Evolutionary conservation across 2,888 invertebrate genomes (phyloP).

Genomic region (Mythimna vitellina): DNA sequence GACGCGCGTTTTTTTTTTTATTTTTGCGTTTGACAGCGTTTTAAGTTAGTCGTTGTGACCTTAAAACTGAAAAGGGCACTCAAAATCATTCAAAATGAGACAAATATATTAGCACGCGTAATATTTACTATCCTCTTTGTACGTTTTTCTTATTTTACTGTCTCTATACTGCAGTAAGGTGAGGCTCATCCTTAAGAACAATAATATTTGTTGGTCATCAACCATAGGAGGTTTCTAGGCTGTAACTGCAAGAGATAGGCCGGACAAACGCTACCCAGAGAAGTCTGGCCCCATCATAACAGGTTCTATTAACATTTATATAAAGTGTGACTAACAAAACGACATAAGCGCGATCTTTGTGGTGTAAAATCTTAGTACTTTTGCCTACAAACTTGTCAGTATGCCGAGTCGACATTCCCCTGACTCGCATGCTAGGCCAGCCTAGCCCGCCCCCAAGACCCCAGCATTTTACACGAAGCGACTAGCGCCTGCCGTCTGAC

Average conservation of each 20-base stretch:
- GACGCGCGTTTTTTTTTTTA: too few relatives aligned
- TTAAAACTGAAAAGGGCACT: too few relatives aligned
- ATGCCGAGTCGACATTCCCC: conserved; percentile 6
- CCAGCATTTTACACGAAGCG: conserved; percentile 5
- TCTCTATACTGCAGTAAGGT: neutral
- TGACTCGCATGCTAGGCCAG: conserved; percentile 3
- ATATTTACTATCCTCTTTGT: neutral
- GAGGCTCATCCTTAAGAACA: neutral
- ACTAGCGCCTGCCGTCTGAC: neutral
- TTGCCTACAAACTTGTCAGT: conserved; percentile 14
- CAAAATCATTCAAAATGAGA: too few relatives aligned
- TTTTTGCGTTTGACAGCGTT: too few relatives aligned
- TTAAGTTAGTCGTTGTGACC: too few relatives aligned
- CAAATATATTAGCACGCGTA: too few relatives aligned
- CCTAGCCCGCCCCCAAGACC: neutral
- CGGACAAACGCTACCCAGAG: neutral
- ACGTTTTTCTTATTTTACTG: neutral
- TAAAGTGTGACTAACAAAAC: neutral
- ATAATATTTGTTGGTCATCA: neutral
- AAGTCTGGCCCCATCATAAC: neutral
- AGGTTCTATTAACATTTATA: neutral
- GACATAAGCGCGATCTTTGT: conserved; percentile 3
- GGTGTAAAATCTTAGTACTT: conserved; percentile 1
- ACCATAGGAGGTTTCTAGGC: neutral
- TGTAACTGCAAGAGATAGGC: neutral